Evolutionary conservation across 2,113 vertebrate species (phyloP), one percentile per base, ranked within the genome.

Genomic region (Scomber japonicus): DNA sequence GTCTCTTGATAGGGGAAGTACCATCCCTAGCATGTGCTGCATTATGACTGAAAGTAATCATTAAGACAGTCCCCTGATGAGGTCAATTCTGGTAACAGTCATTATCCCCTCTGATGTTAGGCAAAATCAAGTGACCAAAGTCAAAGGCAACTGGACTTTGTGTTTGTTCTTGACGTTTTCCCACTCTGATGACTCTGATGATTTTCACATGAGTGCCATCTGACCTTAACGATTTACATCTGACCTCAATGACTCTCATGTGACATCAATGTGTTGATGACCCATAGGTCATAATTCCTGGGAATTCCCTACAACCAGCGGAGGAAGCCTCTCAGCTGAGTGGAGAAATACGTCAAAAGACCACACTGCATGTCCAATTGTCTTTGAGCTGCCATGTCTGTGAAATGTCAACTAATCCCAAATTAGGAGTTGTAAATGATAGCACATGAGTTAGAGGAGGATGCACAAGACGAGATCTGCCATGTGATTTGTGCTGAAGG

Each of bases 171-270:
- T 50, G 30, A 78, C 1, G 9, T 63, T 60, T 35, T 72, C n/a
- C n/a, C 57, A 30, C 45, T 63, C 50, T 59, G 65, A 78, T 81
- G 80, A 60, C 15, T 50, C 64, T 77, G 50, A 82, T 72, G 69
- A 66, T 56, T 81, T 70, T 85, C 81, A 79, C 81, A 85, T 68
- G 85, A 87, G 79, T 9, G 12, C 57, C 64, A 75, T 73, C 69
- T 59, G 71, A 84, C 62, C 75, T 45, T 54, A 61, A 66, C 7
- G 16, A 21, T 30, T 46, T 63, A 45, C 64, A 53, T 51, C 48
- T 56, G 69, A 86, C 76, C 75, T 54, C 59, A n/a, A 17, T 78
- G 62, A 71, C 76, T 85, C 71, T 79, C 75, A 84, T 82, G 80
- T 75, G 82, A 83, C 79, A 70, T 76, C 48, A 71, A 77, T 81